A percentile compares a stretch with the other conserved stretches of the same genome.
phyloP scores from a whole-genome alignment of 2,888 invertebrate genomes.

The Agrotis segetum region DNA sequence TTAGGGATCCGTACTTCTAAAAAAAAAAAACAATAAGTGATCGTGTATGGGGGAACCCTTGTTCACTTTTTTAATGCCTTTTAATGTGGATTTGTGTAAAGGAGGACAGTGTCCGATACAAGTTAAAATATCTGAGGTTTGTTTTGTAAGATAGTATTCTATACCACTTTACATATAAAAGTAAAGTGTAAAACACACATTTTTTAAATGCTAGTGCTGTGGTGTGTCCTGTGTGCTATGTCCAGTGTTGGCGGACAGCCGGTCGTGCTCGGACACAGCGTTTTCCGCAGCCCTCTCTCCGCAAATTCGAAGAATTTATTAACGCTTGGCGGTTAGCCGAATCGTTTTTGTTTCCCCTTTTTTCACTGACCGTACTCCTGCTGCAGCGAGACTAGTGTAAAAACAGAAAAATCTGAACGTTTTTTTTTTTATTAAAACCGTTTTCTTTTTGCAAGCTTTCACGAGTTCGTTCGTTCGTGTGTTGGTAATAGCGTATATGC shows the following conservation, averaged over 20 bases:
- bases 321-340: constrained; percentile 88
- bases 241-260: constrained; percentile 67
- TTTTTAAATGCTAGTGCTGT: constrained; percentile 54
- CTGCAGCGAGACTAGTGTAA: constrained; percentile 75
- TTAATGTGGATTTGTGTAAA: neutral
- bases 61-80: no score
- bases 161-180: constrained; percentile 29
- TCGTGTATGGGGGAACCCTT: no score
- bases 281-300: constrained; percentile 76
- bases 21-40: no score
- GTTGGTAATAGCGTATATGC: constrained; percentile 57
- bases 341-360: constrained; percentile 82
- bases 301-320: constrained; percentile 88
- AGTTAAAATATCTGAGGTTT: neutral
- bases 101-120: neutral
- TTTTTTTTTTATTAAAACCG: constrained; percentile 64
- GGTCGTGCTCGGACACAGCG: constrained; percentile 69
- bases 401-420: constrained; percentile 75
- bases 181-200: constrained; percentile 40
- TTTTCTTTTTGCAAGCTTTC: constrained; percentile 64
- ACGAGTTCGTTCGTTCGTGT: constrained; percentile 54
- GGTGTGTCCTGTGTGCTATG: constrained; percentile 51
- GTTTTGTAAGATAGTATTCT: constrained; percentile 15
- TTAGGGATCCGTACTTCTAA: no score
- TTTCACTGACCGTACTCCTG: constrained; percentile 79